Evolutionary conservation across 92 coral and sea anemone species (phyloP).

Genomic region (Palythoa grandiflora): DNA sequence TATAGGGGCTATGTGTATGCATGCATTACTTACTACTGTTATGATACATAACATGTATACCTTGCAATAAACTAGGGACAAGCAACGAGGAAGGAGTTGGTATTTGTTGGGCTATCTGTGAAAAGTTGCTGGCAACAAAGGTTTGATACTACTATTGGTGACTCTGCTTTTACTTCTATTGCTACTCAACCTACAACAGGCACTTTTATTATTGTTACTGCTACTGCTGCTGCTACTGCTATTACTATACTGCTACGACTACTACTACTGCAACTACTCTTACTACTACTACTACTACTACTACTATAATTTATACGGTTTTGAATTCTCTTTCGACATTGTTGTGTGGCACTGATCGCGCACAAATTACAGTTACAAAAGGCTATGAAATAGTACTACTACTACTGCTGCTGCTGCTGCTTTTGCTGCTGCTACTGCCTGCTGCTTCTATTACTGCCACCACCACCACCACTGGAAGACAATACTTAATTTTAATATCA

Average conservation of each 20-base stretch:
- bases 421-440: not conserved
- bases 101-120: constrained; percentile 93
- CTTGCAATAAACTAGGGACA: constrained; percentile 71
- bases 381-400: no score
- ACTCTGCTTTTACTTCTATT: not conserved
- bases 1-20: no score
- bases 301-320: not conserved
- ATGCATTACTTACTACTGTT: no score
- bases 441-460: no score
- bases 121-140: constrained; percentile 81
- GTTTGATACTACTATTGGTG: constrained; percentile 38
- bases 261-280: not conserved
- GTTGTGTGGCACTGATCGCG: no score
- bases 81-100: constrained; percentile 99
- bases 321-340: no score
- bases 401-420: not conserved
- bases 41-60: not conserved
- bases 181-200: not conserved
- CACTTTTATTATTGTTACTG: not conserved
- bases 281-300: not conserved
- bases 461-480: no score
- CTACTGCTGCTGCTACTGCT: not conserved
- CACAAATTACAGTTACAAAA: no score
- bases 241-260: not conserved
- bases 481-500: no score